These are phyloP conservation scores for Danio tinwini DNA, from an alignment of 2,797 vertebrate species.

Conservation along the genomic window DNA sequence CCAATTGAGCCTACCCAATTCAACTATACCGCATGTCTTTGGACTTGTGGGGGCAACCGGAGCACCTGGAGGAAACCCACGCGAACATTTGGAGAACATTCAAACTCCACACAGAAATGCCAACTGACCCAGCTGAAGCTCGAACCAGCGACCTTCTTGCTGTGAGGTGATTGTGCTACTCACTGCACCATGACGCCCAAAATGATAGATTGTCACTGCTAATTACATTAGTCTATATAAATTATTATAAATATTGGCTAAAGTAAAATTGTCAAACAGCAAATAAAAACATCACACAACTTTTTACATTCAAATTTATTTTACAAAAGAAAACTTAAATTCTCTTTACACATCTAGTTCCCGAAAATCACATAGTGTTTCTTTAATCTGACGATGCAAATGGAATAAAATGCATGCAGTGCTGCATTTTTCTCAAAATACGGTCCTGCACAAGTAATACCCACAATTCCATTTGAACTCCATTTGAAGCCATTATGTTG, in stretches of 20 bases:
- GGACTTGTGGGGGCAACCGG: too few relatives aligned
- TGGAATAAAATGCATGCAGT: slow-evolving; percentile 81
- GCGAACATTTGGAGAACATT: too few relatives aligned
- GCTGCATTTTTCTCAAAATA: slow-evolving; percentile 80
- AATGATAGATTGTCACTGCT: neutral
- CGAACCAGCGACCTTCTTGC: too few relatives aligned
- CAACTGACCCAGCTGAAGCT: too few relatives aligned
- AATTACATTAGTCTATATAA: neutral
- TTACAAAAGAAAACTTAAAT: slow-evolving; percentile 80
- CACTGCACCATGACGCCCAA: neutral
- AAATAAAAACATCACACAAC: neutral
- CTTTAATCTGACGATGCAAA: slow-evolving; percentile 79
- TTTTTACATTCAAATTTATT: slow-evolving; percentile 80
- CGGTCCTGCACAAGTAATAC: slow-evolving; percentile 85
- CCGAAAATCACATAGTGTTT: slow-evolving; percentile 76
- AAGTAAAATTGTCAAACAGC: slow-evolving; percentile 3
- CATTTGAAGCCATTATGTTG: slow-evolving; percentile 81
- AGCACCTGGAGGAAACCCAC: too few relatives aligned
- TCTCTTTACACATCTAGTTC: slow-evolving; percentile 81
- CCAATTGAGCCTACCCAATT: too few relatives aligned
- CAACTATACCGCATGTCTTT: too few relatives aligned
- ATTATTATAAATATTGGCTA: neutral
- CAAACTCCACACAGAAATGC: too few relatives aligned
- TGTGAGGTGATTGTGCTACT: too few relatives aligned
- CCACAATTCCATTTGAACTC: slow-evolving; percentile 74